Conservation (phyloP, 2,888 invertebrate species). For the Campoplex nolae region DNA sequence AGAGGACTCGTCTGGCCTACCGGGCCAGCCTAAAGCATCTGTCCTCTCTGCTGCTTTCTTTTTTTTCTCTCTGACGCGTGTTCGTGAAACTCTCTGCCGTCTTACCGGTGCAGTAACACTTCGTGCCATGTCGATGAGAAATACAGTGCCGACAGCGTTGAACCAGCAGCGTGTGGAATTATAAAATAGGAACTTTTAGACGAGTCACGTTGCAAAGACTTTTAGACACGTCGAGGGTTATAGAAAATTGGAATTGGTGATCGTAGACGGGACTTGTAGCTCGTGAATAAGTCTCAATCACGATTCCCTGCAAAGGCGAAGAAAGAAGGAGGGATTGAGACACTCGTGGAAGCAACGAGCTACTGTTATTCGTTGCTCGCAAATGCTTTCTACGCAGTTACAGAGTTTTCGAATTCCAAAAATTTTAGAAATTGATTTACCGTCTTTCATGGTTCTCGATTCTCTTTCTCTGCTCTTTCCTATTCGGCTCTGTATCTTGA, state of each 20-base stretch:
- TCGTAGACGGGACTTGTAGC: constrained; percentile 14
- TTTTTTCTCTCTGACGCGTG: constrained; percentile 30
- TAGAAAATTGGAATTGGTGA: constrained; percentile 7
- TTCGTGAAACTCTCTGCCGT: constrained; percentile 40
- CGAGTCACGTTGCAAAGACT: not conserved
- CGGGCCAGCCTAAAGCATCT: constrained; percentile 28
- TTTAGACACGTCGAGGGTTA: not conserved
- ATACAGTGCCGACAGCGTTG: constrained; percentile 3
- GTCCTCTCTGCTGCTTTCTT: not conserved
- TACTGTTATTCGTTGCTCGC: constrained; percentile 60
- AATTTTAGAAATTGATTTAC: constrained; percentile 32
- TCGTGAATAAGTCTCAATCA: constrained; percentile 56
- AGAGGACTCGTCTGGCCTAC: constrained; percentile 49
- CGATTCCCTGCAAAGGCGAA: constrained; percentile 43
- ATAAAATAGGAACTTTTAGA: constrained; percentile 38
- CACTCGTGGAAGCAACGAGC: constrained; percentile 3
- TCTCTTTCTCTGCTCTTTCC: not conserved
- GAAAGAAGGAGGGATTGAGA: not conserved
- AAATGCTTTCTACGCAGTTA: constrained; percentile 38
- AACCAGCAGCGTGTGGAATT: constrained; percentile 36
- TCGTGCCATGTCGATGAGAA: constrained; percentile 21
- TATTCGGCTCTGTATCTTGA: not conserved
- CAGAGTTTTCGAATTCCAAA: constrained; percentile 17
- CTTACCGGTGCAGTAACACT: constrained; percentile 15
- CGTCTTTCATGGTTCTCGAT: not conserved